Conservation (phyloP, 2,888 invertebrate genomes). For the Homarus gammarus region DNA sequence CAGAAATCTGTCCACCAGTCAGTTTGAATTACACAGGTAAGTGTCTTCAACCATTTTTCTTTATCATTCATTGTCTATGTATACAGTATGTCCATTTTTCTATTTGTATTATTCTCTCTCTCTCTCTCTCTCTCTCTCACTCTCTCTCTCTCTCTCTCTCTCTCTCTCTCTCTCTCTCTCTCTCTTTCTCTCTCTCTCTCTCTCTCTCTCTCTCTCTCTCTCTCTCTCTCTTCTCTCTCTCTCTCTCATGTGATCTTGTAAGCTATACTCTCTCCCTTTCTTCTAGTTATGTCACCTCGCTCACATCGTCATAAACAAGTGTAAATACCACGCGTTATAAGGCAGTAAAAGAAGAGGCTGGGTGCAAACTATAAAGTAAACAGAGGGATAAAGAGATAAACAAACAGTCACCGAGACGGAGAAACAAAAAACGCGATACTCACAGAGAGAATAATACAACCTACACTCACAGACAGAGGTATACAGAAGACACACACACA, state of each 20-base stretch:
- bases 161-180: slow-evolving; percentile 26
- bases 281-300: too few species aligned
- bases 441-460: too few species aligned
- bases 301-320: too few species aligned
- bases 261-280: too few species aligned
- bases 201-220: slow-evolving; percentile 23
- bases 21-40: slow-evolving; percentile 68
- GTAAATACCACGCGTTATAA: too few species aligned
- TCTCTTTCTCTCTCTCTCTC: neutral
- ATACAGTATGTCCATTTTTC: too few species aligned
- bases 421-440: slow-evolving; percentile 16
- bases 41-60: neutral
- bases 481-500: too few species aligned
- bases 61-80: neutral
- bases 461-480: too few species aligned
- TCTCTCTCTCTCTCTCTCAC: neutral
- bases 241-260: too few species aligned
- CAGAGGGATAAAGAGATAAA: neutral
- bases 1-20: slow-evolving; percentile 71
- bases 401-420: too few species aligned
- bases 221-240: slow-evolving; percentile 9
- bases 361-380: too few species aligned
- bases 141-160: neutral
- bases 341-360: too few species aligned
- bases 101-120: slow-evolving; percentile 1